A percentile compares a stretch with the other conserved stretches of the same genome.
Evolutionary conservation across 2,797 vertebrate genomes (phyloP).

Genomic region (Channallabes apus): DNA sequence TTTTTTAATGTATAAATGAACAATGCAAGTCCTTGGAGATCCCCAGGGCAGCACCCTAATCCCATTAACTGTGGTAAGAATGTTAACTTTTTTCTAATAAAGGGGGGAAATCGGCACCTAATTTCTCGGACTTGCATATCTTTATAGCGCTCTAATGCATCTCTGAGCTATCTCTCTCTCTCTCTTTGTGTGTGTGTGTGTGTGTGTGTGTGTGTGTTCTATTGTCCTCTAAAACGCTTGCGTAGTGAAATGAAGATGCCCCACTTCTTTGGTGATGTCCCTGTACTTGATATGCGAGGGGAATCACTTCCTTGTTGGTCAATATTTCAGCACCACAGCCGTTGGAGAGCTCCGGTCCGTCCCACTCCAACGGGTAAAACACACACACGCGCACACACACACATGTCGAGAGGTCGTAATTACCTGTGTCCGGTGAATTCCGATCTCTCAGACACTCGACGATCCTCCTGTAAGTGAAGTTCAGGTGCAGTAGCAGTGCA

Average conservation of each 20-base stretch:
- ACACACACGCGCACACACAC: constrained; percentile 1
- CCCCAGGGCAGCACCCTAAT: not conserved
- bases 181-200: too few relatives aligned
- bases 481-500: constrained; percentile 58
- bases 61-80: constrained; percentile 21
- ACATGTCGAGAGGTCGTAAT: constrained; percentile 45
- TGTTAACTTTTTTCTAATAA: constrained; percentile 39
- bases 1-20: not conserved
- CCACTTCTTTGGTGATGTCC: not conserved
- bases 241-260: not conserved
- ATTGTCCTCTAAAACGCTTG: constrained; percentile 1
- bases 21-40: not conserved
- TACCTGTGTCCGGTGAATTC: constrained; percentile 70
- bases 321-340: constrained; percentile 65
- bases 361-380: constrained; percentile 50
- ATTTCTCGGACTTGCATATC: not conserved
- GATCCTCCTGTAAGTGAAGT: constrained; percentile 61
- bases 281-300: constrained; percentile 24
- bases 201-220: not conserved
- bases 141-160: not conserved
- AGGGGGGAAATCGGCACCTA: not conserved
- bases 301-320: constrained; percentile 66
- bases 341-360: constrained; percentile 67
- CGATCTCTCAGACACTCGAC: constrained; percentile 55
- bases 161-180: constrained; percentile 2